Conservation (phyloP, 2,113 vertebrate genomes). For the Crotalus viridis region DNA sequence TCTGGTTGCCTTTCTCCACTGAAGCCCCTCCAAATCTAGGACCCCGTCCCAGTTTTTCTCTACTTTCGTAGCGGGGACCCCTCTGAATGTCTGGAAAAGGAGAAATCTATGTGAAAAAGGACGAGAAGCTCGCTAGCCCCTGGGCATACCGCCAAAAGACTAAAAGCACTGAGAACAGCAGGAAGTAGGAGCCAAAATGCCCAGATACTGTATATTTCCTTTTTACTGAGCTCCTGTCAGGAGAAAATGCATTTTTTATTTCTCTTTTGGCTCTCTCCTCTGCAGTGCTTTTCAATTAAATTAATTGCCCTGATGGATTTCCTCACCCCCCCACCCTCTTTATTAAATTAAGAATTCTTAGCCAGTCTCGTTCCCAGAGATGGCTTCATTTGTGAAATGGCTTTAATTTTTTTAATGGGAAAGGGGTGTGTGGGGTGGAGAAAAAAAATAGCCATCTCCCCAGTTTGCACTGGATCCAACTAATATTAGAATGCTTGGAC, state of each 20-base stretch:
- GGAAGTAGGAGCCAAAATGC: not conserved
- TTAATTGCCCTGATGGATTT: constrained; percentile 11
- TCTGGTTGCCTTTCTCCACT: not conserved
- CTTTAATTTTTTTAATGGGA: not conserved
- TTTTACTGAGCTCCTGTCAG: not conserved
- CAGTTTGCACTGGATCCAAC: not conserved
- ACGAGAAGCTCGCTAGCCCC: not conserved
- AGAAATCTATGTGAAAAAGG: not conserved
- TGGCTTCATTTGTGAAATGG: constrained; percentile 3
- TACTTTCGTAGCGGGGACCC: not conserved
- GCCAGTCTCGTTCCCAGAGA: not conserved
- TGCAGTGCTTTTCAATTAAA: constrained; percentile 17
- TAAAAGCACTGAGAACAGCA: not conserved
- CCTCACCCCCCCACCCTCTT: not conserved
- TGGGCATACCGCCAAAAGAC: not conserved
- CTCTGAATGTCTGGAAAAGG: not conserved
- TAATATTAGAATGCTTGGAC: not conserved
- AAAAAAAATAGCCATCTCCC: no score
- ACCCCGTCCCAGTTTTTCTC: no score
- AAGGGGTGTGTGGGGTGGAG: no score
- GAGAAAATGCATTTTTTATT: constrained; percentile 15
- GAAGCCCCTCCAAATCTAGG: not conserved
- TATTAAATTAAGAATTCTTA: constrained; percentile 3
- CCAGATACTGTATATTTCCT: not conserved
- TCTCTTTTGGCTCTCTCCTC: not conserved